phyloP scores from a whole-genome alignment of 2,888 invertebrate genomes.

The Cotesia congregata region DNA sequence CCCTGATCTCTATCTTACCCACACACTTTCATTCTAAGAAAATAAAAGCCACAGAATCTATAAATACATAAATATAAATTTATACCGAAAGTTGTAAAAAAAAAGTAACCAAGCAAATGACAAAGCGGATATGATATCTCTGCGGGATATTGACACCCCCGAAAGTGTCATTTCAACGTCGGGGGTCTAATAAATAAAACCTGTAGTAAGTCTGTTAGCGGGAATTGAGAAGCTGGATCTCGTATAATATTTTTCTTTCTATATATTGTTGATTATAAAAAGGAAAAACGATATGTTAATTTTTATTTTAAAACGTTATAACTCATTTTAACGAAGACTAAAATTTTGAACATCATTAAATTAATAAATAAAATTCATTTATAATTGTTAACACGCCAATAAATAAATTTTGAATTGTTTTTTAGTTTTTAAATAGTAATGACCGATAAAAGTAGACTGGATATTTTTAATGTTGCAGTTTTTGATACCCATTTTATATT shows the following conservation, averaged over 20 bases:
- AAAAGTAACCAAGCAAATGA: constrained; percentile 31
- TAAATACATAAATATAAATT: constrained; percentile 3
- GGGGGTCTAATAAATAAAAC: constrained; percentile 31
- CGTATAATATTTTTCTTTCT: constrained; percentile 4
- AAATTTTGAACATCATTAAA: no score
- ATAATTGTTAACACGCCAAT: no score
- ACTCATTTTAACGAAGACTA: neutral
- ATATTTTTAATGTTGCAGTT: no score
- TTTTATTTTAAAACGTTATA: constrained; percentile 13
- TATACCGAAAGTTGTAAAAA: constrained; percentile 12
- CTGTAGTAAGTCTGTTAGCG: constrained; percentile 33
- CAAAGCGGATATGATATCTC: constrained; percentile 37
- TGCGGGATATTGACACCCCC: constrained; percentile 39
- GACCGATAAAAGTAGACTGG: no score
- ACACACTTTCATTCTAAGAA: constrained; percentile 31
- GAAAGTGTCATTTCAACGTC: constrained; percentile 32
- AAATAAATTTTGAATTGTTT: no score
- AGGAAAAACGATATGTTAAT: neutral
- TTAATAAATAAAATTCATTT: no score
- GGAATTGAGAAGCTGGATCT: constrained; percentile 34
- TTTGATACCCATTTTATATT: no score
- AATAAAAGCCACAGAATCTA: constrained; percentile 5
- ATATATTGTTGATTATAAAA: constrained; percentile 24
- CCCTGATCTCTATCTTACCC: constrained; percentile 17
- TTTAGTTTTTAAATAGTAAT: no score